These are phyloP conservation scores for Ascidia mentula DNA, from an alignment of 23 tunicate genomes.

Conservation along the genomic window DNA sequence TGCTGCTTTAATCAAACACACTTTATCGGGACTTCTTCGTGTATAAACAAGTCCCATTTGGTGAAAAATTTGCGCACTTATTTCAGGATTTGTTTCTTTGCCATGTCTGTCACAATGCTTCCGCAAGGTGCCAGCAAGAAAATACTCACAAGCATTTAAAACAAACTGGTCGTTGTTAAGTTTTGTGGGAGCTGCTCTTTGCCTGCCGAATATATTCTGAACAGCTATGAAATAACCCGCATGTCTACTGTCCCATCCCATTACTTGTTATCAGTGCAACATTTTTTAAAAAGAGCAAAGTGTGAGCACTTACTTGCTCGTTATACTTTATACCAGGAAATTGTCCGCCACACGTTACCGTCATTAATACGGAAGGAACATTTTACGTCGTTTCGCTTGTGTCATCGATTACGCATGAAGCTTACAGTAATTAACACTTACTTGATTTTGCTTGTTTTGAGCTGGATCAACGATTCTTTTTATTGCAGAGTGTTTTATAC, in stretches of 20 bases:
- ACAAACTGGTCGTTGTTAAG: neutral
- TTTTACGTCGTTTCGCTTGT: too few species aligned
- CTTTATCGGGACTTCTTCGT: neutral
- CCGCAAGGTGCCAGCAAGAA: neutral
- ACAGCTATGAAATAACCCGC: neutral
- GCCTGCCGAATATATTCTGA: neutral
- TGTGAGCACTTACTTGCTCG: too few species aligned
- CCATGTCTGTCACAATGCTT: neutral
- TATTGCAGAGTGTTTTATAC: too few species aligned
- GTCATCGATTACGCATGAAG: too few species aligned
- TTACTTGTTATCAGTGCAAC: too few species aligned
- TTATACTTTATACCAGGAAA: too few species aligned
- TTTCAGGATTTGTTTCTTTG: neutral
- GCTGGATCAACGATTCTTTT: too few species aligned
- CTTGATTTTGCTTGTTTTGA: too few species aligned
- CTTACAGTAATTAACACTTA: too few species aligned
- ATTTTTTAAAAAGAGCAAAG: too few species aligned
- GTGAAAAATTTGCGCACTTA: neutral
- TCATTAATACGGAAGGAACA: too few species aligned
- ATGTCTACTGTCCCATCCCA: neutral
- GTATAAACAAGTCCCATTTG: neutral
- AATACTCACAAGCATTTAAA: constrained; percentile 1
- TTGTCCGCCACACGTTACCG: too few species aligned
- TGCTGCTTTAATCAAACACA: neutral
- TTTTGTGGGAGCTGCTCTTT: neutral